Evolutionary conservation across 2,888 invertebrate species (phyloP), one percentile per base, ranked within the genome.

Genomic region (Lymantria dispar): DNA sequence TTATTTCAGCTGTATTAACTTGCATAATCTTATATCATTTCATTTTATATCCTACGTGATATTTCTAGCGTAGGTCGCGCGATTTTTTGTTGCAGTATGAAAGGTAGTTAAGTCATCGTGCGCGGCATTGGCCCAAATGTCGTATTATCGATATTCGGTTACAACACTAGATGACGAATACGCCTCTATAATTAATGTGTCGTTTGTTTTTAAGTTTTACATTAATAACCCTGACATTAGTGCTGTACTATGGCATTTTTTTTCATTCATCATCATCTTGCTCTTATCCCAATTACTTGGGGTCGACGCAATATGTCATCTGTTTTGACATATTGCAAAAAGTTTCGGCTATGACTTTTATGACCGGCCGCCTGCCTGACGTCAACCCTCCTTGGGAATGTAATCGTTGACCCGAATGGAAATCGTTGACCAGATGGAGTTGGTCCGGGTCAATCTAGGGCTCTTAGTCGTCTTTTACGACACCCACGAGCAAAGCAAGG

Each of bases 71-170:
- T 47, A 45, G 15, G 39, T 31, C 37, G 48, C 39, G 48, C 47
- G 43, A 43, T 43, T 43, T 11, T 9, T 33, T 1, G 15, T 22
- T 39, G 29, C 41, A 38, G 51, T 54, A 48, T 59, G 56, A 44
- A 59, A 48, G 43, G 51, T 44, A 22, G 50, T 48, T 58, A 66
- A 62, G 50, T 51, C 53, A 58, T 55, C 48, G 39, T 54, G 54
- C 45, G 47, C 45, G 87, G 76, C 87, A 87, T 82, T 87, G 87
- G 79, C 87, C 87, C 72, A 83, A 68, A 70, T 83, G 54, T 54
- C 58, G 68, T 7, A 31, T 72, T 74, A 82, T 84, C 81, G 83
- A 87, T 86, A 84, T 81, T 83, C 64, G 76, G 80, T 87, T 87
- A 78, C 87, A 76, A 78, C 83, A 80, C 45, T 68, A 61, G 68